phyloP scores from a whole-genome alignment of 2,888 invertebrate genomes.

The Andrena bucephala region DNA sequence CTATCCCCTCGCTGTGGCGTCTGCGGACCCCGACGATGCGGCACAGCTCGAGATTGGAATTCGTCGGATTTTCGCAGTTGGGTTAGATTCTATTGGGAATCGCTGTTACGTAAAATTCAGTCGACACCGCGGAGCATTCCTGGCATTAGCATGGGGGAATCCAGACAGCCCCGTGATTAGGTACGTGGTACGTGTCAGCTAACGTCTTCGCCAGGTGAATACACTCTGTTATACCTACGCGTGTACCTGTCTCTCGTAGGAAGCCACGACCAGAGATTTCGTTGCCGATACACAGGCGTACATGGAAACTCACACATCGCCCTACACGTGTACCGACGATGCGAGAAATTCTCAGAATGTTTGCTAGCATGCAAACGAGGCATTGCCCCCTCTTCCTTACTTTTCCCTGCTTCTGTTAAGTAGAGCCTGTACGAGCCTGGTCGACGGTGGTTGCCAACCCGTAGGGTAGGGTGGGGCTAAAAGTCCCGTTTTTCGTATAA shows the following conservation, averaged over 20 bases:
- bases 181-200: conserved; percentile 65
- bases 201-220: conserved; percentile 71
- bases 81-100: too few relatives aligned
- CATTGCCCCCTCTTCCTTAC: conserved; percentile 27
- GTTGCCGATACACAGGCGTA: conserved; percentile 63
- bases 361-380: conserved; percentile 79
- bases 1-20: conserved; percentile 3
- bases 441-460: not conserved
- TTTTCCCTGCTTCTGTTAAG: conserved; percentile 32
- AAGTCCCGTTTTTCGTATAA: too few relatives aligned
- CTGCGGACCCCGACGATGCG: too few relatives aligned
- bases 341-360: conserved; percentile 80
- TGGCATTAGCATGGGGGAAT: not conserved
- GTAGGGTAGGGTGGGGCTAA: not conserved
- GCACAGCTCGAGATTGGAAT: too few relatives aligned
- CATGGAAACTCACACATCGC: conserved; percentile 56
- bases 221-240: conserved; percentile 65
- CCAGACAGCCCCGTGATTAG: conserved; percentile 57
- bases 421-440: not conserved
- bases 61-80: too few relatives aligned
- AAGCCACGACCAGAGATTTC: conserved; percentile 65
- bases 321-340: conserved; percentile 44
- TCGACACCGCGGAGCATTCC: too few relatives aligned
- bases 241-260: conserved; percentile 69
- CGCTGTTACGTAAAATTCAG: too few relatives aligned